Base-by-base conservation (phyloP, 2,113 vertebrate species). In the Chaenogobius annularis region DNA sequence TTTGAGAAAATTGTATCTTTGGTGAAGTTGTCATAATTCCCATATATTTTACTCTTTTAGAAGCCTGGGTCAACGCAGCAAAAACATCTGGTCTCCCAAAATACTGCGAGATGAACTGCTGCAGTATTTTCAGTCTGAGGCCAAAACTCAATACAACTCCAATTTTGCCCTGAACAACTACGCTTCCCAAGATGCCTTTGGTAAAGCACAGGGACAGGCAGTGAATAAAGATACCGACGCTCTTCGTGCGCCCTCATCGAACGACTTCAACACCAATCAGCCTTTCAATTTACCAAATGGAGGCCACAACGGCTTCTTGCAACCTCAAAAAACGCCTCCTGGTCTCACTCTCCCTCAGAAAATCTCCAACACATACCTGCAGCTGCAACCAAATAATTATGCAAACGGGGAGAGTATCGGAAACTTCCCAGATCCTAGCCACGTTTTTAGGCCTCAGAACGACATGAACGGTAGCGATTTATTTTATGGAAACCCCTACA, bases 11-110 rank as follows among this genome's bases (percentile, higher is more conserved):
- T 40, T 7, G 37, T 47, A 14, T 47, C 1, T 47, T 47, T 47
- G 37, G 3, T 46, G 12, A 47, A 47, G 13, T 15, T 17, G 31
- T 9, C 15, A 62, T 17, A 43, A 14, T 44, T n/a, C 17, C 22
- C 10, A 13, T 12, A 70, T 75, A 56, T 69, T 46, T 72, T 70
- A 23, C 75, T 84, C 66, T 92, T 90, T 83, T 87, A 96, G 95
- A 91, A 90, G 74, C 43, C 91, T 93, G 66, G 83, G 94, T 79
- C 90, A 68, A 78, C 78, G 94, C 83, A 96, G 94, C 83, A 96
- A 93, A 81, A 87, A 94, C 1, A 73, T 91, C 31, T 97, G 95
- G 96, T 94, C 95, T 56, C 70, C 91, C 72, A 94, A 92, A 8
- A 75, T 91, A 1, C 47, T 76, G 81, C 93, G 83, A 73, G 87